phyloP scores from a whole-genome alignment of 2,888 invertebrate genomes.

The Agrenia bidenticulata region DNA sequence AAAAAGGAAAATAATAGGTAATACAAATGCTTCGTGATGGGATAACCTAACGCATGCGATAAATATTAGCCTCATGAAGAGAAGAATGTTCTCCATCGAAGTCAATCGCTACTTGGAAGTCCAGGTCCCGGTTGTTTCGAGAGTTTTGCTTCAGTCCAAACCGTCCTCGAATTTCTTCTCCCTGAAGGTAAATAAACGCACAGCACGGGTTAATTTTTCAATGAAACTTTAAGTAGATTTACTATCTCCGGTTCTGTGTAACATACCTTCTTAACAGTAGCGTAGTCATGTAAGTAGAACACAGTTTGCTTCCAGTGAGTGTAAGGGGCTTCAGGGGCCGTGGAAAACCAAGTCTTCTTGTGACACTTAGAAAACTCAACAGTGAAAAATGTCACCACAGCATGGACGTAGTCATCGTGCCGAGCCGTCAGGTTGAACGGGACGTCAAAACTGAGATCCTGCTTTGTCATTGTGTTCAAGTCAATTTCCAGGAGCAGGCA shows the following conservation, averaged over 20 bases:
- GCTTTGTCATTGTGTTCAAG: conserved; percentile 94
- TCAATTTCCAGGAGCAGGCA: conserved; percentile 96
- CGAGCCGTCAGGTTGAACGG: conserved; percentile 75
- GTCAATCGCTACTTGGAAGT: conserved; percentile 88
- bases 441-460: conserved; percentile 87
- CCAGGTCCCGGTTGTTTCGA: conserved; percentile 93
- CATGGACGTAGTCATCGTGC: conserved; percentile 95
- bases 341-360: conserved; percentile 96
- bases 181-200: conserved; percentile 37
- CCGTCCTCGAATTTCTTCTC: conserved; percentile 85
- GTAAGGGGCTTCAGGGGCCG: conserved; percentile 95
- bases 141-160: conserved; percentile 95
- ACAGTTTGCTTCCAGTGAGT: conserved; percentile 99
- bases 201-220: neutral
- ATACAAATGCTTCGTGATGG: too few species aligned
- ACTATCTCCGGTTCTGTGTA: neutral
- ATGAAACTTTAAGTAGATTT: neutral
- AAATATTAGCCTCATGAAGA: conserved; percentile 80
- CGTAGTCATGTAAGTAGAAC: conserved; percentile 95
- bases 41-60: conserved; percentile 80
- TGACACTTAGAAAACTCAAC: conserved; percentile 99
- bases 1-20: too few species aligned
- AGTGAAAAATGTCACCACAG: conserved; percentile 97
- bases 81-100: conserved; percentile 88
- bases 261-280: conserved; percentile 83